Conservation (phyloP, 2,888 invertebrate species). For the Agrotis clavis region DNA sequence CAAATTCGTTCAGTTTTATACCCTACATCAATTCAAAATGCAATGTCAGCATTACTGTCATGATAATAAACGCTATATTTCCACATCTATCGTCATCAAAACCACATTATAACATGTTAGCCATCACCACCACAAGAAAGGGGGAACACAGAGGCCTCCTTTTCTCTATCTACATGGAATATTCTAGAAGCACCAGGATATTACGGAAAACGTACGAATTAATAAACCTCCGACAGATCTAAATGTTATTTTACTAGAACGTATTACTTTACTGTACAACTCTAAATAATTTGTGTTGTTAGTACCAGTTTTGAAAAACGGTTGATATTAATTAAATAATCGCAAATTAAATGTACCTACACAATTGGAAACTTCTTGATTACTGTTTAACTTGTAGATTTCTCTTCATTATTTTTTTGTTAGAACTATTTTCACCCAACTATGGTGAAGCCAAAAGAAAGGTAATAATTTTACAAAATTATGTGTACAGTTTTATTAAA, state of each 20-base stretch:
- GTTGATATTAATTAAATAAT: conserved; percentile 11
- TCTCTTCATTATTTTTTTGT: background rate
- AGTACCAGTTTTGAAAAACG: background rate
- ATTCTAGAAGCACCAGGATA: conserved; percentile 49
- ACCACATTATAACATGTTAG: conserved; percentile 33
- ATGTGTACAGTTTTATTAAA: too few species aligned
- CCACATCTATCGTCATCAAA: conserved; percentile 33
- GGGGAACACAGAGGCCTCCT: background rate
- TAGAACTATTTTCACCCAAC: background rate
- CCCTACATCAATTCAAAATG: background rate
- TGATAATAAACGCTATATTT: background rate
- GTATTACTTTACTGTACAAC: conserved; percentile 37
- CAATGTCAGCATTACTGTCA: background rate
- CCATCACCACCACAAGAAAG: conserved; percentile 43
- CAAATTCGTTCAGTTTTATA: background rate
- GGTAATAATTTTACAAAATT: too few species aligned
- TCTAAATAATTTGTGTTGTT: conserved; percentile 40
- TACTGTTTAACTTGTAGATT: too few species aligned
- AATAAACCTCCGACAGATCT: conserved; percentile 44
- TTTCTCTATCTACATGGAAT: conserved; percentile 12
- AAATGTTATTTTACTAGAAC: conserved; percentile 34
- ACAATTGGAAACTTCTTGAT: background rate
- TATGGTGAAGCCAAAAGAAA: too few species aligned
- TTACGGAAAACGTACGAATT: conserved; percentile 27
- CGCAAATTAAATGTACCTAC: background rate